phyloP scores from a whole-genome alignment of 2,888 invertebrate genomes.

The Andrena bicolor region DNA sequence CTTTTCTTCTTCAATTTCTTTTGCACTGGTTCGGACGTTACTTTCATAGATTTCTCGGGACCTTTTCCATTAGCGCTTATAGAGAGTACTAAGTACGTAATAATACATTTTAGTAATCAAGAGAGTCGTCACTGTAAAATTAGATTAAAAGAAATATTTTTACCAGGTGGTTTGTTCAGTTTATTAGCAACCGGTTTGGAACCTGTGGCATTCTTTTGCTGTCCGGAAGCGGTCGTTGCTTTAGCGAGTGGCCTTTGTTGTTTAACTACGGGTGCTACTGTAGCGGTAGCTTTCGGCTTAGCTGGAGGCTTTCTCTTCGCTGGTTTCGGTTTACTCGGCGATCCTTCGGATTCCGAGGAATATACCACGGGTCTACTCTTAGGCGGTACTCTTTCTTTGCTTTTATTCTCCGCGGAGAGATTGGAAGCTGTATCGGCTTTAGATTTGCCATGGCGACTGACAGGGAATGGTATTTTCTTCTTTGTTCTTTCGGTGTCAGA shows the following conservation, averaged over 20 bases:
- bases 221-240: conserved; percentile 72
- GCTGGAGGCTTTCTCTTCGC: conserved; percentile 86
- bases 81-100: conserved; percentile 40
- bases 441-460: conserved; percentile 78
- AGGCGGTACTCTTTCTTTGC: conserved; percentile 77
- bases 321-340: conserved; percentile 80
- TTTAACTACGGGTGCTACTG: conserved; percentile 87
- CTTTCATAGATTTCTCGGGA: conserved; percentile 73
- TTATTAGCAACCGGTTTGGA: conserved; percentile 80
- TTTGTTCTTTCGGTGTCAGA: conserved; percentile 81
- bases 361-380: conserved; percentile 79
- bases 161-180: conserved; percentile 78
- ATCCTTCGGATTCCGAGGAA: conserved; percentile 83
- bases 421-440: conserved; percentile 75
- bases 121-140: not conserved
- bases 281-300: conserved; percentile 89
- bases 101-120: not conserved
- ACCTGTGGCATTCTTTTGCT: conserved; percentile 78
- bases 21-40: conserved; percentile 77
- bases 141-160: conserved; percentile 40
- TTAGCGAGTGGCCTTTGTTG: conserved; percentile 85
- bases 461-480: conserved; percentile 75
- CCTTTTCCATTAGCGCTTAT: conserved; percentile 66
- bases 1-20: conserved; percentile 89
- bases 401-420: conserved; percentile 75